Base-by-base conservation (phyloP, 2,113 vertebrate species). In the Zosterops lateralis region DNA sequence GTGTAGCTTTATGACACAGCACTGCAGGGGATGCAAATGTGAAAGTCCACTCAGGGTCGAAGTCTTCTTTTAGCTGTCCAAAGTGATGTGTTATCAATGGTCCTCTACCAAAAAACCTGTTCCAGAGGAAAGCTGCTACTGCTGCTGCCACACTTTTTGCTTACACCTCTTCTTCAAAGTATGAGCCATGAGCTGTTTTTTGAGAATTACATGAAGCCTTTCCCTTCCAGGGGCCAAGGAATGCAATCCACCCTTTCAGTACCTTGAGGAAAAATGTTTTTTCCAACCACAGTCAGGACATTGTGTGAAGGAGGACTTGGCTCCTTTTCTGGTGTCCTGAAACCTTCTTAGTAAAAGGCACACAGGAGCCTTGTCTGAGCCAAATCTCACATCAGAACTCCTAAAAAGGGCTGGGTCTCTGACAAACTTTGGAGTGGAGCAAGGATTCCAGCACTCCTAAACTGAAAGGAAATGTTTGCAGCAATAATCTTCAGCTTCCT, bases 241-340 rank as follows among this genome's bases (percentile, higher is more conserved):
- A 93, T 93, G 87, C 78, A 93, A 94, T 90, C 87, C 88, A 83
- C 90, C 79, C 74, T 88, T 94, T 91, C 65, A 77, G 68, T 83
- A 87, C 79, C 90, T 94, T 85, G 88, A 94, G 85, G 72, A 92
- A 90, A 89, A 92, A 76, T 58, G 42, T 12, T 76, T 68, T 93
- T 93, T 91, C 51, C 85, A 79, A 8, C 58, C 58, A 83, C 10
- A 12, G 10, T 50, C 64, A 76, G 75, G 79, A 83, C 71, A 86
- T 13, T 70, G 20, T 80, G 75, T 90, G 71, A 94, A 92, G 82
- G 62, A 93, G 34, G 45, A 83, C 22, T 87, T 92, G 84, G 84
- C 89, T 75, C 70, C 25, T 84, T 78, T 95, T 93, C 77, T 68
- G 50, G 26, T 79, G 40, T 45, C 87, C 70, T 79, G 62, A 83